Conservation (phyloP, 2,888 invertebrate genomes). For the Campaea margaritaria region DNA sequence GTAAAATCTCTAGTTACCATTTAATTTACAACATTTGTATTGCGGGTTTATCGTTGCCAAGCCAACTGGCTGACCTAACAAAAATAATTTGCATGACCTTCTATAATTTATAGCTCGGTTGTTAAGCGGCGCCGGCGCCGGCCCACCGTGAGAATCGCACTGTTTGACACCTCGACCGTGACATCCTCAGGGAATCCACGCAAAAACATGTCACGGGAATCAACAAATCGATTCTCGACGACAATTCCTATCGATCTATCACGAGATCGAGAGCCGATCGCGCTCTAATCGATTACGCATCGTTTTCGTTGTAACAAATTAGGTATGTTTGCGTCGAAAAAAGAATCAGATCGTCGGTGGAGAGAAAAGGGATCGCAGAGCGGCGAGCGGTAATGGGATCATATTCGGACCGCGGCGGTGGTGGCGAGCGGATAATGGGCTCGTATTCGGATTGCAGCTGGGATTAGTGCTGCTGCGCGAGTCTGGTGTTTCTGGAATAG, state of each 20-base stretch:
- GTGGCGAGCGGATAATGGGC: conserved; percentile 24
- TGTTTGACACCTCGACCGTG: conserved; percentile 66
- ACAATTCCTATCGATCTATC: conserved; percentile 61
- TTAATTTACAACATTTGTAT: conserved; percentile 5
- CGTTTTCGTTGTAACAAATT: conserved; percentile 42
- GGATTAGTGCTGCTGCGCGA: conserved; percentile 4
- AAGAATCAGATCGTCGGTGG: conserved; percentile 26
- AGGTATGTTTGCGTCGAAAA: conserved; percentile 39
- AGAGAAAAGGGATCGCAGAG: conserved; percentile 2
- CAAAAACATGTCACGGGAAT: conserved; percentile 74
- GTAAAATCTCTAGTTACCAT: not conserved
- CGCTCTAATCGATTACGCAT: conserved; percentile 43
- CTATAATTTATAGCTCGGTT: conserved; percentile 26
- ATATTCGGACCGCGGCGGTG: conserved; percentile 7
- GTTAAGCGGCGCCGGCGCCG: conserved; percentile 55
- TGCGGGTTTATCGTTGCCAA: conserved; percentile 13
- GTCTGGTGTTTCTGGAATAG: too few relatives aligned
- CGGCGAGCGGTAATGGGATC: conserved; percentile 27
- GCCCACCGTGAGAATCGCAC: conserved; percentile 62
- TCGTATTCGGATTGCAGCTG: conserved; percentile 9
- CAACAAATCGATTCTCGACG: conserved; percentile 73
- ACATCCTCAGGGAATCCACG: conserved; percentile 55
- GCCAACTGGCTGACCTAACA: not conserved
- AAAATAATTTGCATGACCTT: conserved; percentile 27
- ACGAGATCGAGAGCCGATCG: conserved; percentile 37